Evolutionary conservation across 2,113 vertebrate species (phyloP).

Genomic region (Pseudorasbora parva): DNA sequence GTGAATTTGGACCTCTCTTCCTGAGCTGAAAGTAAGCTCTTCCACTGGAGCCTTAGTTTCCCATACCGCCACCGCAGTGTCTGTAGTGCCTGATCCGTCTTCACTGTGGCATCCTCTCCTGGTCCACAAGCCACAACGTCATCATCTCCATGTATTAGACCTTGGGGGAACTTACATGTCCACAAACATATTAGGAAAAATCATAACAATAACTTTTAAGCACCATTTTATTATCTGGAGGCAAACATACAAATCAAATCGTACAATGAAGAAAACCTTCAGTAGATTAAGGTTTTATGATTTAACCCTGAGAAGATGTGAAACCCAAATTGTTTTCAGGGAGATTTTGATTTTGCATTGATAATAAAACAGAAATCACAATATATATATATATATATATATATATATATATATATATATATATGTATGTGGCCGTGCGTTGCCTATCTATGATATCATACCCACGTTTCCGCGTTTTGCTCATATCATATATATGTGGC

Average conservation of each 20-base stretch:
- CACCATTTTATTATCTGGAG: neutral
- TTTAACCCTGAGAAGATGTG: neutral
- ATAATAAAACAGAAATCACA: neutral
- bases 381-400: too few relatives aligned
- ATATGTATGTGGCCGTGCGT: too few relatives aligned
- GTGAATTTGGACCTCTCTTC: conserved; percentile 67
- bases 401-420: too few relatives aligned
- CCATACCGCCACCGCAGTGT: conserved; percentile 75
- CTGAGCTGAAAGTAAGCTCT: conserved; percentile 67
- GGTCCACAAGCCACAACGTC: conserved; percentile 9
- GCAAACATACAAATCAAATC: neutral
- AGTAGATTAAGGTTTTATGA: conserved; percentile 3
- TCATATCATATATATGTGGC: too few relatives aligned
- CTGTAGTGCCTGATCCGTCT: conserved; percentile 21
- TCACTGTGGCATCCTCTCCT: neutral
- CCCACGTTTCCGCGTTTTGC: too few relatives aligned
- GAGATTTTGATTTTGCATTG: conserved; percentile 2
- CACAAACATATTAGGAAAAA: neutral
- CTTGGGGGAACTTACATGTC: neutral
- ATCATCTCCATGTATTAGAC: neutral
- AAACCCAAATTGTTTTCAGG: neutral
- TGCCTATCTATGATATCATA: too few relatives aligned
- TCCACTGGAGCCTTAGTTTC: conserved; percentile 64
- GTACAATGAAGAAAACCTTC: neutral
- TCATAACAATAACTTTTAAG: neutral